Evolutionary conservation across 2,888 invertebrate species (phyloP).

Genomic region (Leucoma salicis): DNA sequence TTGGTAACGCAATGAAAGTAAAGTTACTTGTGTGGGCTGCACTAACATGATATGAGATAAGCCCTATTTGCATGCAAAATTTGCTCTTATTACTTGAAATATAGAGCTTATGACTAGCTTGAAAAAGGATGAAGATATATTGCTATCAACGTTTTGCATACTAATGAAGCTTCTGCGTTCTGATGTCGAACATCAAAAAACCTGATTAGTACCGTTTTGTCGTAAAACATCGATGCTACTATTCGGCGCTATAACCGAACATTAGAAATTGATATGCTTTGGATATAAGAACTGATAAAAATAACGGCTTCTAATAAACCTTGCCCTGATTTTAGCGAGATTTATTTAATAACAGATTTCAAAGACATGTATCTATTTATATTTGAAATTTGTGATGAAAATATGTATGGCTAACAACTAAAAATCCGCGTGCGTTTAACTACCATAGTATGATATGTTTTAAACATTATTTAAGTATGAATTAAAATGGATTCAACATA

Average conservation of each 20-base stretch:
- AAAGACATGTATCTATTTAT: too few relatives aligned
- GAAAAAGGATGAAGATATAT: not conserved
- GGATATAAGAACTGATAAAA: slow-evolving; percentile 25
- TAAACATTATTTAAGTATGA: too few relatives aligned
- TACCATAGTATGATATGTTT: too few relatives aligned
- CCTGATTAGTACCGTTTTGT: slow-evolving; percentile 27
- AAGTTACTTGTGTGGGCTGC: too few relatives aligned
- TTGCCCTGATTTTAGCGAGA: slow-evolving; percentile 19
- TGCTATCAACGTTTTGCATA: slow-evolving; percentile 37
- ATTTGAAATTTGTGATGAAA: too few relatives aligned
- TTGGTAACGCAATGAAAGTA: too few relatives aligned
- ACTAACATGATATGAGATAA: too few relatives aligned
- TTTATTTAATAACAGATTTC: too few relatives aligned
- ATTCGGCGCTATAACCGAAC: slow-evolving; percentile 33
- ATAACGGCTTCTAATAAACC: slow-evolving; percentile 18
- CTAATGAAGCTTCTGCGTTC: slow-evolving; percentile 34
- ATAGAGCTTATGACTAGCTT: not conserved
- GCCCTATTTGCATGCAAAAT: not conserved
- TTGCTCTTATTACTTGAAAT: not conserved
- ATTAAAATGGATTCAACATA: too few relatives aligned
- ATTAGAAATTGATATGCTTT: slow-evolving; percentile 39
- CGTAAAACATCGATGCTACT: slow-evolving; percentile 44
- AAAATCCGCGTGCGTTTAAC: too few relatives aligned
- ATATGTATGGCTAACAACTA: too few relatives aligned
- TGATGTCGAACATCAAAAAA: slow-evolving; percentile 35